A percentile compares a stretch with the other conserved stretches of the same genome.
Conservation (phyloP, 2,113 vertebrate species). For the Sinocyclocheilus anophthalmus region DNA sequence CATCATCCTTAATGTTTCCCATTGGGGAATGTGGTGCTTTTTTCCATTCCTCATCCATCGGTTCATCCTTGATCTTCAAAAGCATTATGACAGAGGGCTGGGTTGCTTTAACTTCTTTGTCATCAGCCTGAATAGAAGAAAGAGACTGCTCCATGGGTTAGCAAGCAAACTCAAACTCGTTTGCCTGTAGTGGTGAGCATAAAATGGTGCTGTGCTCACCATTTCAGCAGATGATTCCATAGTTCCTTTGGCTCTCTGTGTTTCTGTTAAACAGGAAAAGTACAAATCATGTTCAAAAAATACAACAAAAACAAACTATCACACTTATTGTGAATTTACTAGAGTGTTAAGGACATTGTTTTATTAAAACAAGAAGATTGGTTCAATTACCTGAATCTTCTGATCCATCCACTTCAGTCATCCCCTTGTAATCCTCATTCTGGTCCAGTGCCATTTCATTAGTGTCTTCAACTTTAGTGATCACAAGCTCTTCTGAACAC, state of each 20-base stretch:
- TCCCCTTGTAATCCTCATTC: not conserved
- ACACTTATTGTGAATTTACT: not conserved
- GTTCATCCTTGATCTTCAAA: constrained; percentile 51
- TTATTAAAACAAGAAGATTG: not conserved
- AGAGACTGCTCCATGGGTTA: not conserved
- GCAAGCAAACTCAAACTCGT: not conserved
- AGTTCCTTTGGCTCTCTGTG: not conserved
- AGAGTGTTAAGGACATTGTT: not conserved
- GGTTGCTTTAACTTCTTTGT: not conserved
- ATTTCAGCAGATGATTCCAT: not conserved
- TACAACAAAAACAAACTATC: not conserved
- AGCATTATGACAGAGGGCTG: not conserved
- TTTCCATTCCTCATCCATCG: constrained; percentile 55
- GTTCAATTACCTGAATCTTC: constrained; percentile 20
- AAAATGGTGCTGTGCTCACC: constrained; percentile 20
- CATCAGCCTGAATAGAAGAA: not conserved
- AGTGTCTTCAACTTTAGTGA: constrained; percentile 2
- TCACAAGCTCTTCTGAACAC: constrained; percentile 1
- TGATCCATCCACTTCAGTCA: not conserved
- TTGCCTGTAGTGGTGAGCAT: not conserved
- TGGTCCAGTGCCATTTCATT: constrained; percentile 4
- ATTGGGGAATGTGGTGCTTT: constrained; percentile 22
- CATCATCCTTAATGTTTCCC: constrained; percentile 43
- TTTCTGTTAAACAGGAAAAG: constrained; percentile 1
- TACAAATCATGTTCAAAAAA: not conserved